Evolutionary conservation across 2,797 vertebrate genomes (phyloP).

Genomic region (Platyrinchus mystaceus): DNA sequence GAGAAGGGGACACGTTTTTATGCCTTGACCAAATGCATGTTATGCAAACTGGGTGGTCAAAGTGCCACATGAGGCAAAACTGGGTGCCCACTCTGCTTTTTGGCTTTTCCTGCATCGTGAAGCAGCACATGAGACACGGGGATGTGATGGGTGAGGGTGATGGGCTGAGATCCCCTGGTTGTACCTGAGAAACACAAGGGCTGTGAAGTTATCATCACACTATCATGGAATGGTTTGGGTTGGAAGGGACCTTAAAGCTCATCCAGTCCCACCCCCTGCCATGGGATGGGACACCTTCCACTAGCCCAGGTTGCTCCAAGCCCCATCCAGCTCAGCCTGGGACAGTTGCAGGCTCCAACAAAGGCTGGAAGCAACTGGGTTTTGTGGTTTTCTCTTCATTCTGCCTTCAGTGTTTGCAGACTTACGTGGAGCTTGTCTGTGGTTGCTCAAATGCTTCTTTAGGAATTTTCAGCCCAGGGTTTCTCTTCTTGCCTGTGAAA

Average conservation of each 20-base stretch:
- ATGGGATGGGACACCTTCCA: background rate
- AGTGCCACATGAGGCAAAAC: background rate
- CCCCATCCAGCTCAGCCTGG: background rate
- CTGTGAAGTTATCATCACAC: background rate
- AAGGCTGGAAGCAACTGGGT: background rate
- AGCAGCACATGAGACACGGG: background rate
- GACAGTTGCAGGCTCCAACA: background rate
- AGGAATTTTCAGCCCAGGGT: constrained; percentile 86
- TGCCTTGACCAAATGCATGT: fast-evolving
- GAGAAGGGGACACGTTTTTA: background rate
- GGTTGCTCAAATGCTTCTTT: constrained; percentile 92
- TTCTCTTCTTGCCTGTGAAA: constrained; percentile 86
- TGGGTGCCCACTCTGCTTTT: fast-evolving
- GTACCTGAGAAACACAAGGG: background rate
- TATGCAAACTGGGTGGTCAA: background rate
- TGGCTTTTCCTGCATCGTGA: background rate
- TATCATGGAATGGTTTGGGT: background rate
- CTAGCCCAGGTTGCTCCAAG: background rate
- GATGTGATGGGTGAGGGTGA: background rate
- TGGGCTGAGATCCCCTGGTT: background rate
- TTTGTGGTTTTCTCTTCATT: background rate
- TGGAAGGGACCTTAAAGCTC: background rate
- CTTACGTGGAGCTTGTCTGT: constrained; percentile 87
- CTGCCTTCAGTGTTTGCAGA: constrained; percentile 5
- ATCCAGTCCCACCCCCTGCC: background rate